phyloP scores from a whole-genome alignment of 1,140 invertebrate genomes.

The Aricia agestis region DNA sequence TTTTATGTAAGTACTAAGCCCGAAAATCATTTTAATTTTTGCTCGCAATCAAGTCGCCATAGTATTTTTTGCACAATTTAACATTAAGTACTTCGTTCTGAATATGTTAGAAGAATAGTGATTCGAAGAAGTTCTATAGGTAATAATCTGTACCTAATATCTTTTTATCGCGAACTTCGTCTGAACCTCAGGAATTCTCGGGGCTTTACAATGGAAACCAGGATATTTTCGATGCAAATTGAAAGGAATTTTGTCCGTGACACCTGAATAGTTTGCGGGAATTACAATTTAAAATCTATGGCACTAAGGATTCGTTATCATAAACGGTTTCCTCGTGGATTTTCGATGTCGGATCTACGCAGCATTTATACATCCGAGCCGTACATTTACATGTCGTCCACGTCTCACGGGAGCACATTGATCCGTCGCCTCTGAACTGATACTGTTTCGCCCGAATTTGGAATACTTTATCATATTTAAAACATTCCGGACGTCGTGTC shows the following conservation, averaged over 20 bases:
- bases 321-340: constrained; percentile 41
- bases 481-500: neutral
- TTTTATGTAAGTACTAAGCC: too few species aligned
- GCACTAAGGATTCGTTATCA: constrained; percentile 36
- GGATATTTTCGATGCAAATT: neutral
- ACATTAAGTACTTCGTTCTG: too few species aligned
- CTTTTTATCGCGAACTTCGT: too few species aligned
- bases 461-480: neutral
- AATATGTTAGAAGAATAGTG: too few species aligned
- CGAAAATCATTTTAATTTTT: too few species aligned
- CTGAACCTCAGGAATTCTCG: too few species aligned
- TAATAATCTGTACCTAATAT: too few species aligned
- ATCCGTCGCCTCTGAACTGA: neutral
- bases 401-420: neutral
- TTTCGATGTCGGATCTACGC: constrained; percentile 23
- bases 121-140: too few species aligned
- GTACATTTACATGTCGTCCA: neutral
- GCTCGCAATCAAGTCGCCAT: too few species aligned
- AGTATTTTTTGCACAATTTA: too few species aligned
- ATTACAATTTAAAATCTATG: constrained; percentile 45
- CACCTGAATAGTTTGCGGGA: constrained; percentile 30
- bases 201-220: neutral
- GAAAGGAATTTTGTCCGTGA: constrained; percentile 26
- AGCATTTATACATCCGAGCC: neutral
- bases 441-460: neutral